Base-by-base conservation (phyloP, 92 coral and sea anemone species). In the Scolanthus callimorphus region DNA sequence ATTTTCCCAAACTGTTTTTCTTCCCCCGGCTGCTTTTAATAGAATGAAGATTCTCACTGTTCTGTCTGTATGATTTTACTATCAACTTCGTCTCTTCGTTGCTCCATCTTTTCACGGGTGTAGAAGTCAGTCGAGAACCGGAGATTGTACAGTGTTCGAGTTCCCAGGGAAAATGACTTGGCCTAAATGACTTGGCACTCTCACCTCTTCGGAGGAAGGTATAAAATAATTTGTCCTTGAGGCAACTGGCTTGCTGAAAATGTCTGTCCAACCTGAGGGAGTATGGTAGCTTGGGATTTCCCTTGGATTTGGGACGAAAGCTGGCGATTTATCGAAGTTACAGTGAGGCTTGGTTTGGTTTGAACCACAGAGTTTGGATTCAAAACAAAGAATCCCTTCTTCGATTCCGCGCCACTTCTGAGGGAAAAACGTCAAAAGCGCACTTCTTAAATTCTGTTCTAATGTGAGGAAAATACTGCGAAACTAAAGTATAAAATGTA, bases 21-120 rank as follows among this genome's bases (percentile, higher is more conserved):
- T 77, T 77, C 24, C 65, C 60, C 25, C 41, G 24, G 46, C 71
- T 58, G 67, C 67, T 77, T 62, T 61, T 69, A 22, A 67, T 62
- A 27, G 21, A 4, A n/a, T 34, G 34, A 31, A 77, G 49, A 17
- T 39, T 62, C 46, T 37, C 57, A 50, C 38, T 47, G 37, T 68
- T 59, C 53, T 52, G 29, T 57, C 60, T 57, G 56, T 68, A 57
- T 41, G 58, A 37, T 49, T 38, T 55, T 31, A 77, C 60, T 45
- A 77, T 45, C 30, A 52, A 39, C 50, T 54, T 60, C 22, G 77
- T 37, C 57, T 77, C 73, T 24, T 25, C 31, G 29, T 66, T 27
- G 17, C 64, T 48, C 78, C 77, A 77, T 30, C 58, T 27, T 28
- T 30, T 55, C 41, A 22, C 63, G 20, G 65, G 39, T 31, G 39